Conservation (phyloP, 2,113 vertebrate genomes). For the Azemiops feae region DNA sequence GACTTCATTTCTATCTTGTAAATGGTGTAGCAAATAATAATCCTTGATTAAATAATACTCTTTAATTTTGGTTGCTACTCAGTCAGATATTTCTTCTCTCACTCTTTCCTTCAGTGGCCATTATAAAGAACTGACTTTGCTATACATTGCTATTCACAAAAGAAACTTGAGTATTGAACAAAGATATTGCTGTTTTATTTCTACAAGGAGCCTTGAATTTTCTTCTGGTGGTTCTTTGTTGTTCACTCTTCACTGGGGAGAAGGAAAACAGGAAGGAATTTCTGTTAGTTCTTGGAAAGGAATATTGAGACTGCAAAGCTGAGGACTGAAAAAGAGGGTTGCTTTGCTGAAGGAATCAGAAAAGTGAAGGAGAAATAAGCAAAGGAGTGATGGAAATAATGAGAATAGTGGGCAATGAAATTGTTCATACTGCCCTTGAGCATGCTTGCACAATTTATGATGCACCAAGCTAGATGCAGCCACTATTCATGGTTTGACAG, state of each 20-base stretch:
- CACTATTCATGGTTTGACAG: not conserved
- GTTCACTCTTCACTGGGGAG: not conserved
- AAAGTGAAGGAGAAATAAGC: not conserved
- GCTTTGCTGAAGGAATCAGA: not conserved
- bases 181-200: not conserved
- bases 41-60: not conserved
- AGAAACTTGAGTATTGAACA: not conserved
- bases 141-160: not conserved
- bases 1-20: not conserved
- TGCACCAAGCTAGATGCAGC: not conserved
- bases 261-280: not conserved
- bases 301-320: not conserved
- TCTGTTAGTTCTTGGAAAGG: not conserved
- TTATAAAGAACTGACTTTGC: not conserved
- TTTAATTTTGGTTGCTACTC: not conserved
- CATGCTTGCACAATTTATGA: not conserved
- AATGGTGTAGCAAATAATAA: not conserved
- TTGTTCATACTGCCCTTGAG: not conserved
- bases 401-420: not conserved
- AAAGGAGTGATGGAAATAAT: not conserved
- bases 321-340: not conserved
- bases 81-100: not conserved
- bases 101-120: not conserved
- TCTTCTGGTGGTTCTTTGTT: not conserved
- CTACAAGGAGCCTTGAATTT: not conserved